Evolutionary conservation across 2,888 invertebrate species (phyloP), one percentile per base, ranked within the genome.

Genomic region (Hydrotaea cyrtoneurina): DNA sequence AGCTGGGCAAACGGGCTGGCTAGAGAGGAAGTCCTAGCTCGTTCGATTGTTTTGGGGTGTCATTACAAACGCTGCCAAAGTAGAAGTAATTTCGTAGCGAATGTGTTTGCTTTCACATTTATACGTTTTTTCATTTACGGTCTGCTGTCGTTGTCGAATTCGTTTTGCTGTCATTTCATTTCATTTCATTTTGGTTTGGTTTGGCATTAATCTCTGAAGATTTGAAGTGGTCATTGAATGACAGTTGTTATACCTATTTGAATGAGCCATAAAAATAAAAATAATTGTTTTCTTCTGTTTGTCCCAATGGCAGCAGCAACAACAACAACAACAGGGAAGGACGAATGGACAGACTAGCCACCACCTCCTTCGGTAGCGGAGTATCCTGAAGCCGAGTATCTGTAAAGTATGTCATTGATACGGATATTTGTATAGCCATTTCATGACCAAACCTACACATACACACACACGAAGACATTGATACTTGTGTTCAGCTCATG

Each of bases 191-290:
- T 69, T 19, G 43, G 43, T 69, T 69, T 23, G 66, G 66, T 76
- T 73, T 73, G 73, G 76, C 57, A 82, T 82, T 85, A 85, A 85
- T 85, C 85, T 85, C 79, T 71, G 62, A 82, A 80, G 85, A 85
- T 85, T 85, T 85, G 77, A 85, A 82, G 82, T 85, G 82, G 82
- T 71, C 82, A 85, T 82, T 78, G 82, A 82, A 85, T 82, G 81
- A 79, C 85, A 85, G 78, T 84, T 78, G 53, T 77, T 73, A 79
- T 82, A 85, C 76, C 82, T 74, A 77, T 85, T 85, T 85, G 82
- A 85, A 85, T 85, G 82, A 74, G 74, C 82, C 79, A 78, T 79
- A 80, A 85, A 80, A 77, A 78, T 78, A 83, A 66, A 72, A 39
- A 62, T 78, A 75, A 80, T 82, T 85, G 82, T 77, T 82, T 76